Evolutionary conservation across 2,888 invertebrate species (phyloP).

Genomic region (Acanthosepion lycidas): DNA sequence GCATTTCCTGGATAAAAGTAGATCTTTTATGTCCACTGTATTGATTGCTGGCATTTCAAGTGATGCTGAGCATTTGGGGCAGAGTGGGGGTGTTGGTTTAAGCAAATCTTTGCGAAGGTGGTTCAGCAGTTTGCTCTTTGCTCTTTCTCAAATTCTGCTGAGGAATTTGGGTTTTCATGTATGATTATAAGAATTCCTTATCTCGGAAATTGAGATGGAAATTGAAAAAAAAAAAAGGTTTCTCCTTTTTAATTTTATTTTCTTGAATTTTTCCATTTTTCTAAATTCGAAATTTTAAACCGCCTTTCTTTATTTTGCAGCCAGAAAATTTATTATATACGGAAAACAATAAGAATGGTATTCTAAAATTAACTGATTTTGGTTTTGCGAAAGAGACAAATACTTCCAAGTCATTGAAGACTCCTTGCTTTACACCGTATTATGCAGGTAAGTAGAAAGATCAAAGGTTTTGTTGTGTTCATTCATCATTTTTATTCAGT

Average conservation of each 20-base stretch:
- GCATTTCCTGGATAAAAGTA: no score
- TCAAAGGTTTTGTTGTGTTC: not conserved
- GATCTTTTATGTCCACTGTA: no score
- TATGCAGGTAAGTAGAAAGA: slow-evolving; percentile 86
- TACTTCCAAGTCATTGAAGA: slow-evolving; percentile 90
- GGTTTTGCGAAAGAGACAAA: slow-evolving; percentile 98
- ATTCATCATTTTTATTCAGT: no score
- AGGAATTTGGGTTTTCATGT: no score
- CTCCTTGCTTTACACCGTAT: slow-evolving; percentile 99
- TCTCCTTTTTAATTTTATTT: not conserved
- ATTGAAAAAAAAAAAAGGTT: no score
- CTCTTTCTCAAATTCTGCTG: no score
- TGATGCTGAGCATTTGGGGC: no score
- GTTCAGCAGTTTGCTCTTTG: no score
- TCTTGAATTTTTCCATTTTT: not conserved
- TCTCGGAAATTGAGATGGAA: no score
- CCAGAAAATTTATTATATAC: slow-evolving; percentile 94
- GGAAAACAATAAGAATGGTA: slow-evolving; percentile 81
- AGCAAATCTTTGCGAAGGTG: no score
- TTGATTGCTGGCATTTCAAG: no score
- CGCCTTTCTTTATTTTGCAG: slow-evolving; percentile 62
- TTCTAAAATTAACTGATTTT: slow-evolving; percentile 97
- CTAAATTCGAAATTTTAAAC: not conserved
- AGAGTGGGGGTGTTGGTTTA: no score
- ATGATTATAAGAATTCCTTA: slow-evolving; percentile 59